A percentile compares a stretch with the other conserved stretches of the same genome.
Evolutionary conservation across 2,888 invertebrate genomes (phyloP).

Genomic region (Acheta domesticus): DNA sequence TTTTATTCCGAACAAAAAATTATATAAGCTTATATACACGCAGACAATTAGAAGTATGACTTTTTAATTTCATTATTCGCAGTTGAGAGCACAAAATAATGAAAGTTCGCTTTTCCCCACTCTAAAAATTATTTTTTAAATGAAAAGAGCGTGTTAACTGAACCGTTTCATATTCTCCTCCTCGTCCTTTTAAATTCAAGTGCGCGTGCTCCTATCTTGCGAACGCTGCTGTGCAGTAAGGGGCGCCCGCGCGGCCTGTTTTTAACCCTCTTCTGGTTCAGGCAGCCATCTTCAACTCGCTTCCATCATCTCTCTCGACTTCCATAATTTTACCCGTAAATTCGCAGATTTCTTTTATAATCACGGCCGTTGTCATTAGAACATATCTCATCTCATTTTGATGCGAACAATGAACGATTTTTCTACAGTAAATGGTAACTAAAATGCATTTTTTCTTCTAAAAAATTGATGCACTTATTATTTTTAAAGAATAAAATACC

Average conservation of each 20-base stretch:
- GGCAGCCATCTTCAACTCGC: background rate
- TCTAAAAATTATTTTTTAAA: constrained; percentile 8
- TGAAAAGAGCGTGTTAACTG: constrained; percentile 20
- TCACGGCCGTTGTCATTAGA: too few species aligned
- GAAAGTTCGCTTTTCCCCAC: constrained; percentile 22
- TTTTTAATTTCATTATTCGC: constrained; percentile 30
- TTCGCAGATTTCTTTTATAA: too few species aligned
- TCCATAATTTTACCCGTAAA: too few species aligned
- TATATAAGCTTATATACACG: background rate
- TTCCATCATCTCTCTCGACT: too few species aligned
- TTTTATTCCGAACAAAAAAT: constrained; percentile 9
- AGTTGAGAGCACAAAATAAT: constrained; percentile 28
- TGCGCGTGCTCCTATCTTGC: background rate
- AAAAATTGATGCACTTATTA: too few species aligned
- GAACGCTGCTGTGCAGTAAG: background rate
- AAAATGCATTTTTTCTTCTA: too few species aligned
- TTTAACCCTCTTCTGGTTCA: background rate
- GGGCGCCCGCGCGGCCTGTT: too few species aligned
- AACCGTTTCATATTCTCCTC: constrained; percentile 23
- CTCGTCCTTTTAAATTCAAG: constrained; percentile 18
- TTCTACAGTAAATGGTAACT: too few species aligned
- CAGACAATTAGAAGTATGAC: constrained; percentile 26
- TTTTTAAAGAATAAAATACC: too few species aligned
- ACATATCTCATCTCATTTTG: too few species aligned
- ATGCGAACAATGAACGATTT: too few species aligned